phyloP scores from a whole-genome alignment of 2,888 invertebrate species.

The Drosophila setosimentum region DNA sequence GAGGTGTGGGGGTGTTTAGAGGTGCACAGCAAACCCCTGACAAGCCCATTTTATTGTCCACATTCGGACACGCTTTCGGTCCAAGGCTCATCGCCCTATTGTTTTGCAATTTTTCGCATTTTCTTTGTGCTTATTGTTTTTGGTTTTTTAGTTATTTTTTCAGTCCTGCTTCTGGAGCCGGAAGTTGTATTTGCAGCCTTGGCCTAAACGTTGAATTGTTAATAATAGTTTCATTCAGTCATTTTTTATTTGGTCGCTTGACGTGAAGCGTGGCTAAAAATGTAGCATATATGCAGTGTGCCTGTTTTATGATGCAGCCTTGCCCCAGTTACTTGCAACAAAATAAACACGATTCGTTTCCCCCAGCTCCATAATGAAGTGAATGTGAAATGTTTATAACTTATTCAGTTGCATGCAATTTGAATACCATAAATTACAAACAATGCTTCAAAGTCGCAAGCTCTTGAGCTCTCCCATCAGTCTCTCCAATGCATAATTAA shows the following conservation, averaged over 20 bases:
- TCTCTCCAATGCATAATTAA: slow-evolving; percentile 61
- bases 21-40: slow-evolving; percentile 6
- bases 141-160: slow-evolving; percentile 3
- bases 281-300: slow-evolving; percentile 38
- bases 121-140: slow-evolving; percentile 10
- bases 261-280: slow-evolving; percentile 34
- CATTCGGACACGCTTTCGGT: slow-evolving; percentile 31
- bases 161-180: slow-evolving; percentile 32
- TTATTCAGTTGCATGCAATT: slow-evolving; percentile 66
- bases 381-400: slow-evolving; percentile 44
- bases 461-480: slow-evolving; percentile 7
- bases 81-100: slow-evolving; percentile 59
- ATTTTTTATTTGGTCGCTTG: slow-evolving; percentile 11
- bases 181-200: slow-evolving; percentile 64
- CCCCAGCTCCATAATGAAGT: slow-evolving; percentile 48
- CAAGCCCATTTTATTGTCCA: slow-evolving; percentile 41
- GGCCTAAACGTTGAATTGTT: slow-evolving; percentile 75
- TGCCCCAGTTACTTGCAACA: slow-evolving; percentile 42
- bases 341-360: neutral
- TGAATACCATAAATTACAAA: slow-evolving; percentile 66
- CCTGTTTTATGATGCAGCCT: slow-evolving; percentile 45
- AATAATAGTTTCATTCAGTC: slow-evolving; percentile 42
- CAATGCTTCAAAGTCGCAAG: slow-evolving; percentile 48
- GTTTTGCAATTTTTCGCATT: slow-evolving; percentile 61
- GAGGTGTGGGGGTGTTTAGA: too few species aligned